These are phyloP conservation scores for Limnephilus rhombicus DNA, from an alignment of 2,888 invertebrate genomes.

Conservation along the genomic window DNA sequence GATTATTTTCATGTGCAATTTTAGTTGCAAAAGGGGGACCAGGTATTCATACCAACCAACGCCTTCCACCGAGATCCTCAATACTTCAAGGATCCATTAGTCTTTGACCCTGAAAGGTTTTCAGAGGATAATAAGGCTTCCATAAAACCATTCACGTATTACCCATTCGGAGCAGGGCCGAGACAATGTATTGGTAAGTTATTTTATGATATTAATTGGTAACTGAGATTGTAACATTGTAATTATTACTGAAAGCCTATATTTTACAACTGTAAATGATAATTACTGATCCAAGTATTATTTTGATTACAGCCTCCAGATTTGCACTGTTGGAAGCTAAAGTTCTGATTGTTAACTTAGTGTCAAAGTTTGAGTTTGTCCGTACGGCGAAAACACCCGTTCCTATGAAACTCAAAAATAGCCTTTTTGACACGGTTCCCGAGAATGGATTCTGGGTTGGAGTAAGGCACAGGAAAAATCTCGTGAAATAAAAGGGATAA, in stretches of 20 bases:
- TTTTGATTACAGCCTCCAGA: constrained; percentile 53
- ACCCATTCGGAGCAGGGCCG: constrained; percentile 69
- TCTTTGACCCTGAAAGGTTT: constrained; percentile 68
- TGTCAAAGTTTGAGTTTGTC: constrained; percentile 53
- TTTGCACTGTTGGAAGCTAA: constrained; percentile 58
- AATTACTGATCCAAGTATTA: background rate
- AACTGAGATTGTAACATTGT: background rate
- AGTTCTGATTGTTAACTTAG: constrained; percentile 47
- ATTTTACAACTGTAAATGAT: background rate
- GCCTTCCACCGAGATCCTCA: constrained; percentile 69
- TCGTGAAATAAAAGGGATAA: background rate
- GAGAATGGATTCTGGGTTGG: constrained; percentile 53
- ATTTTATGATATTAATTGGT: background rate
- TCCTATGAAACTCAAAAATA: constrained; percentile 47
- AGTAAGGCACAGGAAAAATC: constrained; percentile 40
- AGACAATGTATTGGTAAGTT: constrained; percentile 68
- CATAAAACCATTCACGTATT: constrained; percentile 67
- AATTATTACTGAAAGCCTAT: background rate
- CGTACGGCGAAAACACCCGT: constrained; percentile 47
- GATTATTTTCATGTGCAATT: background rate
- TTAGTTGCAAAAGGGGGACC: constrained; percentile 67
- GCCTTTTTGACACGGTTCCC: constrained; percentile 42
- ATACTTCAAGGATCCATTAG: constrained; percentile 67
- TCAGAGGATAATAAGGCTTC: constrained; percentile 67
- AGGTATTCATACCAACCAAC: constrained; percentile 66